Conservation (phyloP, 1,140 invertebrate species). For the Zaprionus africanus region DNA sequence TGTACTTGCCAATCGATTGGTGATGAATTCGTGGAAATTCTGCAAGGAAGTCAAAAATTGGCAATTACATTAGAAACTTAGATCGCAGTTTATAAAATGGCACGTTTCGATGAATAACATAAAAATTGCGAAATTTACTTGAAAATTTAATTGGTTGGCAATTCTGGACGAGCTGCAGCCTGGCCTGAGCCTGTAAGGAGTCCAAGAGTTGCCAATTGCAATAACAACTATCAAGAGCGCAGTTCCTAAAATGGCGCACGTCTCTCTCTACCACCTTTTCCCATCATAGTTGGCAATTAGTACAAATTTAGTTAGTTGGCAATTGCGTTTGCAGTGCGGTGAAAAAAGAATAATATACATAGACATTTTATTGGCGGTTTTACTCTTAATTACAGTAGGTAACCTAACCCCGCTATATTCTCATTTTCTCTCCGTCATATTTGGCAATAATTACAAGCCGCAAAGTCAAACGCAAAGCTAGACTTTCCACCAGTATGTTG, state of each 20-base stretch:
- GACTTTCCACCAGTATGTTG: not conserved
- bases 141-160: too few species aligned
- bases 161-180: too few species aligned
- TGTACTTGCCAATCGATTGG: too few species aligned
- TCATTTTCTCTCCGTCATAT: not conserved
- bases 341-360: too few species aligned
- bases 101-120: too few species aligned
- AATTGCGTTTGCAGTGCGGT: not conserved
- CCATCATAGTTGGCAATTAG: not conserved
- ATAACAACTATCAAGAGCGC: not conserved
- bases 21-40: too few species aligned
- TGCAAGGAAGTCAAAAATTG: too few species aligned
- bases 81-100: too few species aligned
- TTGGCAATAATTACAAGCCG: not conserved
- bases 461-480: not conserved
- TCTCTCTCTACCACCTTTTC: not conserved
- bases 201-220: not conserved
- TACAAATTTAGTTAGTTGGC: not conserved
- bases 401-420: too few species aligned
- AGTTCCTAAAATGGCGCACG: not conserved
- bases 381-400: not conserved
- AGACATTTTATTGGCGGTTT: not conserved
- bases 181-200: too few species aligned
- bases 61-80: too few species aligned
- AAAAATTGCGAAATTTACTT: too few species aligned